phyloP scores from a whole-genome alignment of 23 tunicate species.

The Botrylloides violaceus region DNA sequence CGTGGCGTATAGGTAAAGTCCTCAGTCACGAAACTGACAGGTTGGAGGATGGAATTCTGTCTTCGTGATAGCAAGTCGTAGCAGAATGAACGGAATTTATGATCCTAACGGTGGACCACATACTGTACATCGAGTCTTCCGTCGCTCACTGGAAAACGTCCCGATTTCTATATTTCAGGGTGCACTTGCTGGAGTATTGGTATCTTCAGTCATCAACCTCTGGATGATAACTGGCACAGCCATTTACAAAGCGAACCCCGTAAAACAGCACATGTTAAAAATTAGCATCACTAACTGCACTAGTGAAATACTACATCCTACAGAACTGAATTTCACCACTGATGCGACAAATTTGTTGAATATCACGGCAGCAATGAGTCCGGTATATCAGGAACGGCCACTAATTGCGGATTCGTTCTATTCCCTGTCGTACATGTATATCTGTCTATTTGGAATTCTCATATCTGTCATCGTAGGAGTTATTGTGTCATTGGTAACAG shows the following conservation, averaged over 20 bases:
- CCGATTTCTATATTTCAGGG: too few relatives aligned
- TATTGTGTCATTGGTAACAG: constrained; percentile 5
- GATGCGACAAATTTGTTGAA: neutral
- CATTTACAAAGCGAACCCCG: neutral
- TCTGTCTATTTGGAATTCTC: neutral
- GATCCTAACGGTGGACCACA: too few relatives aligned
- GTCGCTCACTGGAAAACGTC: too few relatives aligned
- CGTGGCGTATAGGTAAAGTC: too few relatives aligned
- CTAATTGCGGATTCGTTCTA: constrained; percentile 6
- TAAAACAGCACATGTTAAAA: neutral
- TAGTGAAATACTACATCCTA: neutral
- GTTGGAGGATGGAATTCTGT: too few relatives aligned
- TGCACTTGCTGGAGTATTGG: neutral
- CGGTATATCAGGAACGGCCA: neutral
- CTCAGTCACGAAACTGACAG: too few relatives aligned
- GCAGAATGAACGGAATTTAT: too few relatives aligned
- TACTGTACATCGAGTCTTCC: too few relatives aligned
- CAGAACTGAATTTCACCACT: neutral
- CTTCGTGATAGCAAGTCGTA: too few relatives aligned
- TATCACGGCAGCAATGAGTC: neutral
- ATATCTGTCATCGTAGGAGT: neutral
- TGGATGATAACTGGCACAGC: constrained; percentile 7
- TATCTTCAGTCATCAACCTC: neutral
- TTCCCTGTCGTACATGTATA: constrained; percentile 9
- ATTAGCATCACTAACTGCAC: neutral